Evolutionary conservation across 2,888 invertebrate genomes (phyloP).

Genomic region (Cyaniris semiargus): DNA sequence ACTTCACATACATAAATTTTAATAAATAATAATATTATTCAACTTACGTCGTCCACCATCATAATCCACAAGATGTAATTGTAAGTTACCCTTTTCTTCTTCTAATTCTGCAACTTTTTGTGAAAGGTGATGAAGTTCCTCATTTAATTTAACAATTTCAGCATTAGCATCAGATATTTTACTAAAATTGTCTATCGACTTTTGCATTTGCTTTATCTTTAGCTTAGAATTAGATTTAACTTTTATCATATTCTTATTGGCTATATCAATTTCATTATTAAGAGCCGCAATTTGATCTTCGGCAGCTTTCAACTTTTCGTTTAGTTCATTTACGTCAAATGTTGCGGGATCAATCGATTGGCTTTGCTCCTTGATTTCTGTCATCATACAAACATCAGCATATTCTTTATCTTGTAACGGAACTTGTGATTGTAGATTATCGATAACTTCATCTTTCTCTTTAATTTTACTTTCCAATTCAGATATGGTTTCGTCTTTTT

Average conservation of each 20-base stretch:
- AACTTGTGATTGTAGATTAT: constrained; percentile 45
- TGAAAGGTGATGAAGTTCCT: constrained; percentile 82
- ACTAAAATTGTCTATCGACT: constrained; percentile 84
- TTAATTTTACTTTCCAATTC: constrained; percentile 52
- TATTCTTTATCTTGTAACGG: constrained; percentile 41
- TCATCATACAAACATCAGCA: constrained; percentile 55
- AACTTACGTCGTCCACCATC: constrained; percentile 85
- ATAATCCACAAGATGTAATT: constrained; percentile 90
- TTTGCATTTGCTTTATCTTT: constrained; percentile 88
- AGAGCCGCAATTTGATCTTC: constrained; percentile 75
- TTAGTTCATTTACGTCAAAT: constrained; percentile 50
- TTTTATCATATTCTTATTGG: constrained; percentile 89
- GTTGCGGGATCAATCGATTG: constrained; percentile 37
- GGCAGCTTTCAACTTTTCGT: constrained; percentile 70
- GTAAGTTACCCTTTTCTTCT: constrained; percentile 95
- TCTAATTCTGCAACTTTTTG: constrained; percentile 91
- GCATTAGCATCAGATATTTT: constrained; percentile 85
- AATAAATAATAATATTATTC: not conserved
- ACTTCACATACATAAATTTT: constrained; percentile 4
- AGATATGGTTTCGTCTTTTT: constrained; percentile 70
- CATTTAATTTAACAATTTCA: constrained; percentile 83
- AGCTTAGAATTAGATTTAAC: constrained; percentile 85
- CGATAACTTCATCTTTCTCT: constrained; percentile 47
- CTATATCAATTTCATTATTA: constrained; percentile 85
- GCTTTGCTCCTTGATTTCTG: constrained; percentile 45